phyloP scores from a whole-genome alignment of 2,113 vertebrate genomes.

The Excalfactoria chinensis region DNA sequence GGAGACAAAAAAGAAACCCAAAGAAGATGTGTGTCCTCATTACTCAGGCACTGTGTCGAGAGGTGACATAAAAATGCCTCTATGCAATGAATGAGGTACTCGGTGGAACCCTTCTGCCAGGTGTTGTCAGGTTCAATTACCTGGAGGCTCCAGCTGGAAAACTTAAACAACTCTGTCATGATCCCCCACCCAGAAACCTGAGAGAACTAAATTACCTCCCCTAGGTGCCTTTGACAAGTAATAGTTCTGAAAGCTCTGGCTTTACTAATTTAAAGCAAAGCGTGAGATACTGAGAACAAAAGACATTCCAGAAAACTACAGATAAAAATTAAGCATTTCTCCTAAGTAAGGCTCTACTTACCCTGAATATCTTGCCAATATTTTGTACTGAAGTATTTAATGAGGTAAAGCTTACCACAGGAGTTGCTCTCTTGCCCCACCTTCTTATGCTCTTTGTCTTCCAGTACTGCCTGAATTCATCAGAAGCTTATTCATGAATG shows the following conservation, averaged over 20 bases:
- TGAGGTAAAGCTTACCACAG: fast-evolving
- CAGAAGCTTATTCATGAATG: not conserved
- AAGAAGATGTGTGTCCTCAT: conserved; percentile 17
- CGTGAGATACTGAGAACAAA: not conserved
- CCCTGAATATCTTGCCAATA: not conserved
- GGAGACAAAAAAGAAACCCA: conserved; percentile 55
- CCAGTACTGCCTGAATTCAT: not conserved
- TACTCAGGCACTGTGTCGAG: not conserved
- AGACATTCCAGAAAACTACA: not conserved
- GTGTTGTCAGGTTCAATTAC: conserved; percentile 13
- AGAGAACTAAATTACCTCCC: not conserved
- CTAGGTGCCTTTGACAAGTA: not conserved
- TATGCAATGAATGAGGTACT: not conserved
- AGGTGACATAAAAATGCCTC: conserved; percentile 28
- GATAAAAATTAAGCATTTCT: not conserved
- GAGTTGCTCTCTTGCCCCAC: not conserved
- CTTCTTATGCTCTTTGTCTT: not conserved
- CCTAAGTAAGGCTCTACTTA: not conserved
- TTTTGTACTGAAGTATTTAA: not conserved
- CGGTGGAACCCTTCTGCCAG: not conserved
- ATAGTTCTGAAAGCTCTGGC: not conserved
- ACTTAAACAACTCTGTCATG: not conserved
- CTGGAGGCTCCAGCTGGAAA: conserved; percentile 4
- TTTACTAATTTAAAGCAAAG: not conserved
- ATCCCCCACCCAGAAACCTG: not conserved